Percentiles rank a stretch among this genome's conserved stretches.
These are phyloP conservation scores for Perizoma affinitatum DNA, from an alignment of 2,888 invertebrate species.

Conservation along the genomic window DNA sequence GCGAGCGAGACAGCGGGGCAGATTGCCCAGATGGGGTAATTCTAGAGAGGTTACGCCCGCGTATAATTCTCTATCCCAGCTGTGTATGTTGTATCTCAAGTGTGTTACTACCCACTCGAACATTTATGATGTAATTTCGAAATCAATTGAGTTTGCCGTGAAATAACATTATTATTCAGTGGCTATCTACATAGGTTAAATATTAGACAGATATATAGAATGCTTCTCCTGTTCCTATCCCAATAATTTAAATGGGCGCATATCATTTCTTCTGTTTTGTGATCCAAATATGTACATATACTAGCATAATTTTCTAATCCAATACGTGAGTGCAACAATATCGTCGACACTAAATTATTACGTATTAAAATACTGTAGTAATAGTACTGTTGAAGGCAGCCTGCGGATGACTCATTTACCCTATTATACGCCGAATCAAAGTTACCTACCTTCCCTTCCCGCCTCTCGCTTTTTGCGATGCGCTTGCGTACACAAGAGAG, in stretches of 20 bases:
- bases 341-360: conserved; percentile 11
- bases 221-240: not conserved
- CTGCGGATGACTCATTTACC: conserved; percentile 37
- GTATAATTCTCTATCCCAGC: conserved; percentile 26
- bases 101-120: conserved; percentile 15
- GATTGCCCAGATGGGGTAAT: conserved; percentile 20
- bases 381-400: conserved; percentile 19
- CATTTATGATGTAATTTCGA: conserved; percentile 29
- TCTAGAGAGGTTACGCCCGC: conserved; percentile 21
- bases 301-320: conserved; percentile 25
- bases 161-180: conserved; percentile 20
- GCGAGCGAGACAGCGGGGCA: conserved; percentile 24
- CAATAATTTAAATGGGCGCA: conserved; percentile 6
- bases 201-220: conserved; percentile 4
- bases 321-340: conserved; percentile 17
- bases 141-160: conserved; percentile 18
- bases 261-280: conserved; percentile 24
- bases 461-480: conserved; percentile 25
- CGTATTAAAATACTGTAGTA: too few relatives aligned
- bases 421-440: conserved; percentile 35
- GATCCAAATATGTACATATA: conserved; percentile 31
- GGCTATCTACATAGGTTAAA: conserved; percentile 9
- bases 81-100: conserved; percentile 17
- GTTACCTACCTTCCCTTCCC: conserved; percentile 17
- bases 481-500: conserved; percentile 1